These are phyloP conservation scores for Opisthograptis luteolata DNA, from an alignment of 2,888 invertebrate genomes.

Conservation along the genomic window DNA sequence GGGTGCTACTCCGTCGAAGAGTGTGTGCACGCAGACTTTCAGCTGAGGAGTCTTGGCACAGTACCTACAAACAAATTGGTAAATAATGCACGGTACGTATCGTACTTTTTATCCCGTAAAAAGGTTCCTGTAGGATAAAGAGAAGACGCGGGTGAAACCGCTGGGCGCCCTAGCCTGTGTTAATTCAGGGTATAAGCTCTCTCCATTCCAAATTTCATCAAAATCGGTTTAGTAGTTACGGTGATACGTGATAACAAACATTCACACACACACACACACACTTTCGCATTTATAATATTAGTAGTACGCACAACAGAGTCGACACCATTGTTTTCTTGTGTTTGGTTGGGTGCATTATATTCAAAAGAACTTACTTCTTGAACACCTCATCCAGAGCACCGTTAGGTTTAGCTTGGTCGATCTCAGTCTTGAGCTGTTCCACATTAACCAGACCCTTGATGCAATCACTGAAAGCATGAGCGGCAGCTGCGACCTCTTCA, in stretches of 20 bases:
- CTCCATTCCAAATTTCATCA: too few species aligned
- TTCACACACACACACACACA: too few species aligned
- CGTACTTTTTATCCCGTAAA: neutral
- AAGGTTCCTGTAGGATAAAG: too few species aligned
- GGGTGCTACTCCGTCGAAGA: constrained; percentile 82
- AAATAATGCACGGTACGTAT: neutral
- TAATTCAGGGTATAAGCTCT: too few species aligned
- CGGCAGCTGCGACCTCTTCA: constrained; percentile 40
- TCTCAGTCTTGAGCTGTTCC: constrained; percentile 85
- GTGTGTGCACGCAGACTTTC: constrained; percentile 85
- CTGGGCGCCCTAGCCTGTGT: too few species aligned
- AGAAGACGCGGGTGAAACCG: too few species aligned
- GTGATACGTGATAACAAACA: too few species aligned
- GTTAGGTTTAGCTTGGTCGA: constrained; percentile 88
- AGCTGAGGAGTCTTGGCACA: constrained; percentile 86
- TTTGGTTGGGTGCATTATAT: too few species aligned
- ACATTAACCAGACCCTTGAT: constrained; percentile 85
- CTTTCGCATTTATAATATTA: too few species aligned
- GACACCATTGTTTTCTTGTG: too few species aligned
- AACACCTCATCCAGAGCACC: constrained; percentile 90
- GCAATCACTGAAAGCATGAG: constrained; percentile 78
- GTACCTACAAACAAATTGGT: constrained; percentile 75
- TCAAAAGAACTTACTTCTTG: constrained; percentile 78
- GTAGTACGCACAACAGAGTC: too few species aligned
- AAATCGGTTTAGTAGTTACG: too few species aligned